Evolutionary conservation across 2,888 invertebrate species (phyloP).

Genomic region (Hermodice carunculata): DNA sequence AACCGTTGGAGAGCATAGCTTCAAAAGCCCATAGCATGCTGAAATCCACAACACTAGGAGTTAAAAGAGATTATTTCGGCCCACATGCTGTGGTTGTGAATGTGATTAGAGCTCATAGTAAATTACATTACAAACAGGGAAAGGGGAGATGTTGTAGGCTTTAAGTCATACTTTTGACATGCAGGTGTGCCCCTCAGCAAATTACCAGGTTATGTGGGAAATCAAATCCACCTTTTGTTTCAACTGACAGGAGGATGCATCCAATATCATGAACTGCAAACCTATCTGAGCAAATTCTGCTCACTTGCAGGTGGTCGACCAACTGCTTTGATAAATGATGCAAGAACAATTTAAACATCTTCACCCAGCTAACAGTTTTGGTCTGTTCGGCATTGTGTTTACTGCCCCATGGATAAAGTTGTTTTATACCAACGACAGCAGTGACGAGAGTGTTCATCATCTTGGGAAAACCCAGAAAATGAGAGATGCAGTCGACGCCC

Average conservation of each 20-base stretch:
- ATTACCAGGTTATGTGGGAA: slow-evolving; percentile 4
- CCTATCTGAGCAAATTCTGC: slow-evolving; percentile 5
- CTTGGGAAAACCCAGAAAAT: neutral
- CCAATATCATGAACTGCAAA: neutral
- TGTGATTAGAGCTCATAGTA: neutral
- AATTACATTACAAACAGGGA: slow-evolving; percentile 1
- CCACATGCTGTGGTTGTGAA: neutral
- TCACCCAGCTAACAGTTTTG: neutral
- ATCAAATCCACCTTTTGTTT: slow-evolving; percentile 4
- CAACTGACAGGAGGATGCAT: slow-evolving; percentile 1
- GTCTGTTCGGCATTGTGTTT: neutral
- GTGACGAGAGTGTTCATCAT: neutral
- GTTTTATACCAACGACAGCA: neutral
- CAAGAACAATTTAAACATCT: neutral
- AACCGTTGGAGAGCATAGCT: neutral
- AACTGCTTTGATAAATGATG: slow-evolving; percentile 2
- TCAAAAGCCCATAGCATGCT: neutral
- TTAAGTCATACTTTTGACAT: neutral
- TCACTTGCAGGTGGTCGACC: neutral
- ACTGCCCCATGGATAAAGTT: neutral
- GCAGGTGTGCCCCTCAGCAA: slow-evolving; percentile 1
- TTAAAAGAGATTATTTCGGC: neutral
- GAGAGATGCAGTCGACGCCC: no score
- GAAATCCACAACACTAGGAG: neutral
- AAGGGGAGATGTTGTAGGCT: slow-evolving; percentile 8